Conservation (phyloP, 1,140 invertebrate genomes). For the Cherax quadricarinatus region DNA sequence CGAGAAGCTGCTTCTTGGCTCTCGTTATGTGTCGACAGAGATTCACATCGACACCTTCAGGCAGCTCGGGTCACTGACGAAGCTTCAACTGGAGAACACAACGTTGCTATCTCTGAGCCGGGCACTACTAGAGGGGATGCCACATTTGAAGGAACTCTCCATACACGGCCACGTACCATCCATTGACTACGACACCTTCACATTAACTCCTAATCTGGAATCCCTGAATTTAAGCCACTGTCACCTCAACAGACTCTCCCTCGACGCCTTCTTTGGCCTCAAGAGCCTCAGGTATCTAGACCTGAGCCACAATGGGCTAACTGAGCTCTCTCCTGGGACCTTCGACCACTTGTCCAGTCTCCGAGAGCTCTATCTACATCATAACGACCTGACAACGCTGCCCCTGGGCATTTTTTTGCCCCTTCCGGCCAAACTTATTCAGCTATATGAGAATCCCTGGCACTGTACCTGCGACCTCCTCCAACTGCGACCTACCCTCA, state of each 20-base stretch:
- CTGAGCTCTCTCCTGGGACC: slow-evolving; percentile 55
- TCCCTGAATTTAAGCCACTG: slow-evolving; percentile 54
- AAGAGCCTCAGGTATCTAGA: slow-evolving; percentile 45
- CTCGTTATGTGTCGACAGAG: slow-evolving; percentile 45
- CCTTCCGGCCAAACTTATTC: slow-evolving; percentile 58
- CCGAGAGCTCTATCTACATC: slow-evolving; percentile 60
- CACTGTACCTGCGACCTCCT: slow-evolving; percentile 63
- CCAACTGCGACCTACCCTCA: slow-evolving; percentile 55
- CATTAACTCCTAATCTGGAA: slow-evolving; percentile 47
- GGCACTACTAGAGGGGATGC: slow-evolving; percentile 58
- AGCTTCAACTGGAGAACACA: slow-evolving; percentile 57
- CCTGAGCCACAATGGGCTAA: slow-evolving; percentile 59
- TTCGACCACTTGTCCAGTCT: slow-evolving; percentile 64
- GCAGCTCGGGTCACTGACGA: slow-evolving; percentile 32
- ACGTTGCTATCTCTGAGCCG: slow-evolving; percentile 40
- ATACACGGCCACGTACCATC: slow-evolving; percentile 60
- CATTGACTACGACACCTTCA: slow-evolving; percentile 66
- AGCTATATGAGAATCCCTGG: slow-evolving; percentile 67
- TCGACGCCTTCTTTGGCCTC: slow-evolving; percentile 68
- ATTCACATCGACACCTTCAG: slow-evolving; percentile 65
- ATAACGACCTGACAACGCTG: slow-evolving; percentile 60
- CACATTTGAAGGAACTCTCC: slow-evolving; percentile 44
- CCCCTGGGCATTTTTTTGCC: slow-evolving; percentile 58
- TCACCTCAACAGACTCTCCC: slow-evolving; percentile 42
- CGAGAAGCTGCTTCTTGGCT: slow-evolving; percentile 57